These are phyloP conservation scores for Cephalotes varians DNA, from an alignment of 2,888 invertebrate genomes.

Conservation along the genomic window DNA sequence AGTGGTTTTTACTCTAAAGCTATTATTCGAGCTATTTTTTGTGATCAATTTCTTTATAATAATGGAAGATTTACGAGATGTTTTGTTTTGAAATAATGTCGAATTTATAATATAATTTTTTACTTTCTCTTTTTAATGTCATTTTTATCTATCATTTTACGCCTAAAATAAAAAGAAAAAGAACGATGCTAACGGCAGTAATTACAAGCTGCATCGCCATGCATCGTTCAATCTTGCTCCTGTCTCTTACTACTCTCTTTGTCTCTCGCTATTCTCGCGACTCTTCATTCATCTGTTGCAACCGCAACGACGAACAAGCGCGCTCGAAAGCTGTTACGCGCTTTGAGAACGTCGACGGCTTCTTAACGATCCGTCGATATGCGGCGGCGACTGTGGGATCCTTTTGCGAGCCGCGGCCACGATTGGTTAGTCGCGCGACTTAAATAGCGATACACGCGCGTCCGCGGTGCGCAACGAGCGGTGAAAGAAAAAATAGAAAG, in stretches of 20 bases:
- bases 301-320: constrained; percentile 2
- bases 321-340: not conserved
- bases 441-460: constrained; percentile 41
- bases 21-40: not conserved
- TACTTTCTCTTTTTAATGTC: not conserved
- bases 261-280: constrained; percentile 50
- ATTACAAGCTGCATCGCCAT: constrained; percentile 33
- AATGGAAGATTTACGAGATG: not conserved
- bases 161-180: not conserved
- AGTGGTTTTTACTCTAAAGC: not conserved
- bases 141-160: not conserved
- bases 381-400: not conserved
- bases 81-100: not conserved
- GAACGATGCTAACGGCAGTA: not conserved
- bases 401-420: not conserved
- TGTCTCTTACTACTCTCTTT: not conserved
- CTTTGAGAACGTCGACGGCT: not conserved
- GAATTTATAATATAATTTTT: not conserved
- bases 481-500: not conserved
- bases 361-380: constrained; percentile 15
- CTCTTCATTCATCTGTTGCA: constrained; percentile 65
- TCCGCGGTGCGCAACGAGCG: constrained; percentile 19
- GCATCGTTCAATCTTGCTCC: not conserved
- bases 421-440: constrained; percentile 19
- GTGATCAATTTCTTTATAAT: not conserved